Conservation (phyloP, 2,797 vertebrate genomes). For the Aphelocoma californica region DNA sequence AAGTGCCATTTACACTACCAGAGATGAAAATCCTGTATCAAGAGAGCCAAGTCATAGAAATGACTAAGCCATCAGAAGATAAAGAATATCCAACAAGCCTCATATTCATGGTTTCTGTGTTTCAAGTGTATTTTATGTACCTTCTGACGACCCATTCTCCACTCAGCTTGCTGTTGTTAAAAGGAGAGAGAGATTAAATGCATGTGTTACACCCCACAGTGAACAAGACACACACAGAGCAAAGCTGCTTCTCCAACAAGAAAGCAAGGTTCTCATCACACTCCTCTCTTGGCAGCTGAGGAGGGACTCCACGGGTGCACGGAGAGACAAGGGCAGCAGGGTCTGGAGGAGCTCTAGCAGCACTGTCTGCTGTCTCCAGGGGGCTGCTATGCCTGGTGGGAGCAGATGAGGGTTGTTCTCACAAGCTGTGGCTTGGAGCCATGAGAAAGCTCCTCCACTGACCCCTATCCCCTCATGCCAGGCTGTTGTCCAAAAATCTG, state of each 20-base stretch:
- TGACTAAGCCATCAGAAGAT: neutral
- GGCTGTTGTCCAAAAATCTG: neutral
- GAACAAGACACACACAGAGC: neutral
- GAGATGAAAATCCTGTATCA: neutral
- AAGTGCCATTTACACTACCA: neutral
- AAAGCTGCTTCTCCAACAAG: neutral
- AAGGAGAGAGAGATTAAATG: neutral
- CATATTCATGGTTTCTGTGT: neutral
- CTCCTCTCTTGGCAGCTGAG: neutral
- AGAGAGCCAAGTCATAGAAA: neutral
- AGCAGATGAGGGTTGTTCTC: neutral
- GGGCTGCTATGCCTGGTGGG: neutral
- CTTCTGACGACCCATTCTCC: neutral
- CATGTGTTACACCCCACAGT: neutral
- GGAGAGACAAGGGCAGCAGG: neutral
- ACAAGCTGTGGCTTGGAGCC: neutral
- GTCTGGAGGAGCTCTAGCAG: neutral
- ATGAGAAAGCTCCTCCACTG: neutral
- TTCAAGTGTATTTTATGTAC: neutral
- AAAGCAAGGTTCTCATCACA: neutral
- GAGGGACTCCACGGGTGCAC: fast-evolving
- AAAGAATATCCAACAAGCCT: neutral
- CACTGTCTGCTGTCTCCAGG: neutral
- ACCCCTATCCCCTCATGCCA: neutral
- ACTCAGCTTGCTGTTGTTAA: neutral